These are phyloP conservation scores for Dynastes tityus DNA, from an alignment of 2,888 invertebrate genomes.

Conservation along the genomic window DNA sequence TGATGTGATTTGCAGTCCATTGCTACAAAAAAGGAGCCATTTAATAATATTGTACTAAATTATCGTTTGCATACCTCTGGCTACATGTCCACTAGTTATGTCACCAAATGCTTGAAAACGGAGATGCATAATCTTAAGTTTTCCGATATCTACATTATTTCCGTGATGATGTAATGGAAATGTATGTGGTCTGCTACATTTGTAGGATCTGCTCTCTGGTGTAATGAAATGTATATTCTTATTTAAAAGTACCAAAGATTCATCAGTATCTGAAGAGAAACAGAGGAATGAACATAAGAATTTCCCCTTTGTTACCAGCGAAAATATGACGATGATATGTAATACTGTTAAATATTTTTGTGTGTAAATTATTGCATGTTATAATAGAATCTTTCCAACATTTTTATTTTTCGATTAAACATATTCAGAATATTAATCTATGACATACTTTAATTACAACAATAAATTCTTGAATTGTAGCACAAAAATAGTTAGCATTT, in stretches of 20 bases:
- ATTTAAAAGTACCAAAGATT: background rate
- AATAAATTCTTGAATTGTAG: no score
- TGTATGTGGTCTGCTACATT: slow-evolving; percentile 1
- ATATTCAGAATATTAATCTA: background rate
- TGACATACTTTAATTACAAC: no score
- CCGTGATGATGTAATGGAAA: slow-evolving; percentile 1
- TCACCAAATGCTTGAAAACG: slow-evolving; percentile 14
- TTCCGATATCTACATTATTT: slow-evolving; percentile 17
- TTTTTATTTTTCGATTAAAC: background rate
- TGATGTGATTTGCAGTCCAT: slow-evolving; percentile 12
- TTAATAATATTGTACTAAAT: background rate
- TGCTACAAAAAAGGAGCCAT: background rate
- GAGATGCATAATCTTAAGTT: slow-evolving; percentile 1
- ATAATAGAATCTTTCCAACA: no score
- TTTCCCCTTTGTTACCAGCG: no score
- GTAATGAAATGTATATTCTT: slow-evolving; percentile 13
- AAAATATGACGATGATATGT: no score
- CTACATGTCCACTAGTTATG: slow-evolving; percentile 4
- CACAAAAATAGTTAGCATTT: no score
- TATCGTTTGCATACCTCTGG: background rate
- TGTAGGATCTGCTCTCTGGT: slow-evolving; percentile 8
- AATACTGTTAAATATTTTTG: no score
- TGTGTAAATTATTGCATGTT: no score
- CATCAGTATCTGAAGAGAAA: background rate
- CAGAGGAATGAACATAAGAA: no score